These are phyloP conservation scores for Drepana arcuata DNA, from an alignment of 1,140 invertebrate species.

Conservation along the genomic window DNA sequence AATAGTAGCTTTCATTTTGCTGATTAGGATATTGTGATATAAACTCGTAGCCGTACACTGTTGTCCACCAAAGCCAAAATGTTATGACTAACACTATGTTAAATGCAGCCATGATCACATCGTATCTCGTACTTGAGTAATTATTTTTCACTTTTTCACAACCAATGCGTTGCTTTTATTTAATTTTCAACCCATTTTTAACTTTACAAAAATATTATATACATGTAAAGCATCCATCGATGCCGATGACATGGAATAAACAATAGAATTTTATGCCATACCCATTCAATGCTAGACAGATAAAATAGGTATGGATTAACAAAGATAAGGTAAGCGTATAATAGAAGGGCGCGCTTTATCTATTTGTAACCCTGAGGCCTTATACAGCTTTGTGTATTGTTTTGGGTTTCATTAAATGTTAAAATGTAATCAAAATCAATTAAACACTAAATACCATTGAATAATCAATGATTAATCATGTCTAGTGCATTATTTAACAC, in stretches of 20 bases:
- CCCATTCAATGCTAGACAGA: too few species aligned
- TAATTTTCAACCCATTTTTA: conserved; percentile 66
- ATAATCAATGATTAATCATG: too few species aligned
- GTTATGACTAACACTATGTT: conserved; percentile 57
- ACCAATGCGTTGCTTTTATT: conserved; percentile 29
- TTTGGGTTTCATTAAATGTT: too few species aligned
- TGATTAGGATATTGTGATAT: conserved; percentile 65
- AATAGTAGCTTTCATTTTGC: conserved; percentile 63
- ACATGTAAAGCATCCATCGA: conserved; percentile 52
- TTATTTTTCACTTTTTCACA: conserved; percentile 42
- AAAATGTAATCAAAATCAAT: too few species aligned
- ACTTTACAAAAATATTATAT: conserved; percentile 51
- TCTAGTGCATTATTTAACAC: too few species aligned
- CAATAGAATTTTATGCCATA: conserved; percentile 24
- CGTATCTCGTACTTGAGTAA: conserved; percentile 32
- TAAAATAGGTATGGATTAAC: too few species aligned
- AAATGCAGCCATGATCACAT: conserved; percentile 62
- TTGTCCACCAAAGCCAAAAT: conserved; percentile 55
- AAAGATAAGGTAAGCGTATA: too few species aligned
- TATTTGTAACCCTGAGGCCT: too few species aligned
- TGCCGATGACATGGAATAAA: conserved; percentile 66
- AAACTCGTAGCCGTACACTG: conserved; percentile 59
- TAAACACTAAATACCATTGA: too few species aligned
- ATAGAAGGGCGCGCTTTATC: too few species aligned
- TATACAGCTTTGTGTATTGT: too few species aligned